Evolutionary conservation across 2,888 invertebrate species (phyloP).

Genomic region (Prosopocoilus inquinatus): DNA sequence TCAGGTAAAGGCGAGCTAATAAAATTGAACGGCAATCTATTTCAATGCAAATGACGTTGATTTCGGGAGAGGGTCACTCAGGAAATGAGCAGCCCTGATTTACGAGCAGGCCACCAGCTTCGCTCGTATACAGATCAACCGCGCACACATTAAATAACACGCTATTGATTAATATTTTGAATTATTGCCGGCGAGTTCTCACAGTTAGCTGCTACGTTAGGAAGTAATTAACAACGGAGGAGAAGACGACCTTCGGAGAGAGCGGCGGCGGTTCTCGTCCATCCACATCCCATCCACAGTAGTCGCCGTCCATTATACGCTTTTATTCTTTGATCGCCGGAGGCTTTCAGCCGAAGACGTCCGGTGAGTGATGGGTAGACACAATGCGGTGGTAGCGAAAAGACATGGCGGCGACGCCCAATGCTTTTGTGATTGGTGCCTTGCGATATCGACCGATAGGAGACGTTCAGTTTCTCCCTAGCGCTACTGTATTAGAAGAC

Average conservation of each 20-base stretch:
- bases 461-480: slow-evolving; percentile 21
- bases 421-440: slow-evolving; percentile 37
- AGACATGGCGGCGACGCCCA: slow-evolving; percentile 29
- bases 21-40: slow-evolving; percentile 18
- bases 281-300: slow-evolving; percentile 19
- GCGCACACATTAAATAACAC: slow-evolving; percentile 28
- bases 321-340: slow-evolving; percentile 30
- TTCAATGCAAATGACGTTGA: slow-evolving; percentile 27
- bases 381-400: slow-evolving; percentile 25
- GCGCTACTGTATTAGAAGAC: slow-evolving; percentile 17
- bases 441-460: slow-evolving; percentile 33
- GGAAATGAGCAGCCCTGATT: slow-evolving; percentile 27
- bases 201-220: slow-evolving; percentile 24
- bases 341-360: slow-evolving; percentile 24
- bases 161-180: slow-evolving; percentile 37
- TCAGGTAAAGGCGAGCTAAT: background rate
- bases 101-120: slow-evolving; percentile 22
- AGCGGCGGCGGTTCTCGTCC: slow-evolving; percentile 20
- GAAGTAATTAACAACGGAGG: slow-evolving; percentile 37
- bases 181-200: slow-evolving; percentile 31
- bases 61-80: slow-evolving; percentile 11
- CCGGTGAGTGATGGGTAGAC: slow-evolving; percentile 32
- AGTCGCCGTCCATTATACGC: slow-evolving; percentile 30
- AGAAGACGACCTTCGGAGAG: slow-evolving; percentile 24
- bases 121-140: slow-evolving; percentile 2